Percentiles rank a stretch among this genome's conserved stretches.
Evolutionary conservation across 2,113 vertebrate genomes (phyloP).

Genomic region (Ammodytes dubius): DNA sequence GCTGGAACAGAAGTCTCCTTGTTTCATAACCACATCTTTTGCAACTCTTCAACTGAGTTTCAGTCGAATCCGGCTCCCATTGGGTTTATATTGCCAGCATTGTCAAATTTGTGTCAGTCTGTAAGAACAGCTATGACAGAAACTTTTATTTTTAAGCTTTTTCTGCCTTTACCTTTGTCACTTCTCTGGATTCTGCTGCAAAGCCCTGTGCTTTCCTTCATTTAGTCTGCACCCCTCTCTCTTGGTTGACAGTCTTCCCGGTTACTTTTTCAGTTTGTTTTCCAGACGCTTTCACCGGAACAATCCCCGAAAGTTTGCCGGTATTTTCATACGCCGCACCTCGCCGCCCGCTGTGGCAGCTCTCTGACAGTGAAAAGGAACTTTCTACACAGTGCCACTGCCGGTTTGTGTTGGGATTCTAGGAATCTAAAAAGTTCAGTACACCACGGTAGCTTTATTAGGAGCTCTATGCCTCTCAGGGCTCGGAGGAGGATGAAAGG

Average conservation of each 20-base stretch:
- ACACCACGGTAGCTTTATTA: conserved; percentile 24
- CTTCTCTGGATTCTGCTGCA: conserved; percentile 28
- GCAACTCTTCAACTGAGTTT: too few species aligned
- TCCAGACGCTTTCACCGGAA: conserved; percentile 24
- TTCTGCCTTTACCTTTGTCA: conserved; percentile 8
- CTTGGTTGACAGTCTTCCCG: conserved; percentile 4
- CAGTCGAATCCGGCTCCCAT: too few species aligned
- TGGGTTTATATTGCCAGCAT: background rate
- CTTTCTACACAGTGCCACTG: conserved; percentile 26
- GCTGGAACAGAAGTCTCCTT: too few species aligned
- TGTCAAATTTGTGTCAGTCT: background rate
- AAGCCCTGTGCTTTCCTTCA: conserved; percentile 7
- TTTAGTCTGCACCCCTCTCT: conserved; percentile 22
- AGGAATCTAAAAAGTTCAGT: conserved; percentile 46
- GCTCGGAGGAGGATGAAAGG: conserved; percentile 37
- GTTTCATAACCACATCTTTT: too few species aligned
- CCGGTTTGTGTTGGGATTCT: conserved; percentile 33
- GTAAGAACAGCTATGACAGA: background rate
- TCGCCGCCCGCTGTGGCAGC: conserved; percentile 58
- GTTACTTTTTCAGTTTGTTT: conserved; percentile 24
- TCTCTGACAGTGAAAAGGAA: conserved; percentile 23
- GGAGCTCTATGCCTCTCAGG: background rate
- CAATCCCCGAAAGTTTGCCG: conserved; percentile 54
- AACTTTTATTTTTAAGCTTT: background rate
- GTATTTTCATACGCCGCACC: conserved; percentile 51